Evolutionary conservation across 2,113 vertebrate species (phyloP).

Genomic region (Anguilla japonica): DNA sequence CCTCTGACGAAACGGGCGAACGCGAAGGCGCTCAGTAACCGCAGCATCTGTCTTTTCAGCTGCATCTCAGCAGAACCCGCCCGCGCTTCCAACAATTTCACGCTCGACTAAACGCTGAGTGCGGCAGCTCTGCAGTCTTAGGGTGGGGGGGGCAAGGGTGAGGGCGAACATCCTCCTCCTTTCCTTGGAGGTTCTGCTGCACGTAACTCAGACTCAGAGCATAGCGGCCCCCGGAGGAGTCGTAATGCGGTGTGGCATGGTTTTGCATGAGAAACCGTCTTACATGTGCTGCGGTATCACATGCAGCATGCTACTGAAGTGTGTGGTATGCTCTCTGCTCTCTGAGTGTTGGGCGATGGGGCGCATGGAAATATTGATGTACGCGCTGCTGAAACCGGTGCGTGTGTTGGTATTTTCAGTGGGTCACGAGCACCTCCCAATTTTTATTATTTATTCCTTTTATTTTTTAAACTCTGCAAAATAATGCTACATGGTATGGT

Average conservation of each 20-base stretch:
- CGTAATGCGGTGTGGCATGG: background rate
- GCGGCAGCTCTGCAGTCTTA: background rate
- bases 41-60: background rate
- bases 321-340: too few species aligned
- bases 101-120: conserved; percentile 1
- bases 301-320: background rate
- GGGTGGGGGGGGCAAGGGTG: background rate
- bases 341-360: too few species aligned
- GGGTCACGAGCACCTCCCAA: too few species aligned
- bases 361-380: too few species aligned
- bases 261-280: background rate
- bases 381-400: too few species aligned
- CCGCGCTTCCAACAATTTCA: conserved; percentile 12
- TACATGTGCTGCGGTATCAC: background rate
- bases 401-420: too few species aligned
- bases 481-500: too few species aligned
- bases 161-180: background rate
- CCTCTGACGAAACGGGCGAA: background rate
- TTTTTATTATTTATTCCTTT: too few species aligned
- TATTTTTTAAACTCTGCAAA: too few species aligned
- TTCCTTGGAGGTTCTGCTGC: background rate
- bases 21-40: conserved; percentile 7
- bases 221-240: background rate
- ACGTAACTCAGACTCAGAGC: background rate
- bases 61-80: background rate